phyloP scores from a whole-genome alignment of 2,797 vertebrate species.

The Manis pentadactyla region DNA sequence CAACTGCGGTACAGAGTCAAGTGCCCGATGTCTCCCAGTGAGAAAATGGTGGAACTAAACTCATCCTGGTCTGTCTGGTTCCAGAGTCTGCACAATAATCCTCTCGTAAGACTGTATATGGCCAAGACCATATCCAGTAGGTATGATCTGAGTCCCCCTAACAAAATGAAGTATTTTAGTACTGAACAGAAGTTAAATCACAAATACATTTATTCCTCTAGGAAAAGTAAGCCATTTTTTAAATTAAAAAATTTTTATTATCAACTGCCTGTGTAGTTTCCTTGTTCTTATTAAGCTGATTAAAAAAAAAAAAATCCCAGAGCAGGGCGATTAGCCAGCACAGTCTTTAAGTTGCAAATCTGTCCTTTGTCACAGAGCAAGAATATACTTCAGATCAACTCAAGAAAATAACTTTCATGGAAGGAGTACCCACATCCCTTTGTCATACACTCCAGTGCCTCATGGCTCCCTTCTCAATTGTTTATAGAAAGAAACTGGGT shows the following conservation, averaged over 20 bases:
- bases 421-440: not conserved
- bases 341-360: not conserved
- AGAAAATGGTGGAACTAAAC: not conserved
- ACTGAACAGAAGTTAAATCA: not conserved
- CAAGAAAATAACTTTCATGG: not conserved
- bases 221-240: not conserved
- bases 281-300: constrained; percentile 21
- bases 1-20: not conserved
- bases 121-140: not conserved
- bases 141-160: not conserved
- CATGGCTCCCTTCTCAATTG: not conserved
- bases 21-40: not conserved
- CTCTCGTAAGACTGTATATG: not conserved
- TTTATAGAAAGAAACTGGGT: not conserved
- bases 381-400: not conserved
- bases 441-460: not conserved
- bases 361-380: not conserved
- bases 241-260: constrained; percentile 13
- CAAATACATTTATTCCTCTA: not conserved
- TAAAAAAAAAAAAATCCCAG: not conserved
- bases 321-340: not conserved
- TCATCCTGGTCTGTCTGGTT: not conserved
- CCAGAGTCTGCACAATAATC: not conserved
- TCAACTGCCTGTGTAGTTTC: not conserved
- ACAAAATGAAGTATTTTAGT: not conserved